These are phyloP conservation scores for Carassius carassius DNA, from an alignment of 2,113 vertebrate species.

Conservation along the genomic window DNA sequence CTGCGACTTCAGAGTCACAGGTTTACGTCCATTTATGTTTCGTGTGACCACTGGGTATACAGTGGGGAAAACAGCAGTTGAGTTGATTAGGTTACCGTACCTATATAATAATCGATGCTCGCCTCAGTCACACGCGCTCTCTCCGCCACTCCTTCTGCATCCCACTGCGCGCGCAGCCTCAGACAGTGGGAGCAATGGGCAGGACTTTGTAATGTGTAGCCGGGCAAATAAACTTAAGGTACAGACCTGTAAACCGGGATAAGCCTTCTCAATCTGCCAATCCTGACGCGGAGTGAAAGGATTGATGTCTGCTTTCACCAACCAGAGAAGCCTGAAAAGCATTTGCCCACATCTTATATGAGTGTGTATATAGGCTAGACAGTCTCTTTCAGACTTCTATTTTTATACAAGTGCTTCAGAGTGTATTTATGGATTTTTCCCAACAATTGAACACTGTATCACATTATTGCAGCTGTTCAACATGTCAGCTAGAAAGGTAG, in stretches of 20 bases:
- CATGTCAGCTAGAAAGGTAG: neutral
- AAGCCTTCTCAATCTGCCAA: constrained; percentile 54
- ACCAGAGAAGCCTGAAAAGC: constrained; percentile 26
- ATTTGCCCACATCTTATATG: constrained; percentile 8
- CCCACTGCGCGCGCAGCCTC: constrained; percentile 54
- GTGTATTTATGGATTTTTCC: constrained; percentile 37
- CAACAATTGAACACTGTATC: constrained; percentile 7
- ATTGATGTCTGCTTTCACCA: constrained; percentile 53
- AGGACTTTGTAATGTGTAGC: constrained; percentile 59
- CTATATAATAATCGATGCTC: constrained; percentile 39
- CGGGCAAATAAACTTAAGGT: constrained; percentile 57
- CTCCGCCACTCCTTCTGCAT: constrained; percentile 60
- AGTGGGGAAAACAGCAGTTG: constrained; percentile 40
- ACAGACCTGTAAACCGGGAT: constrained; percentile 55
- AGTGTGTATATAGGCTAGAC: constrained; percentile 28
- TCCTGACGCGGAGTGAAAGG: constrained; percentile 23
- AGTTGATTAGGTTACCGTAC: constrained; percentile 33
- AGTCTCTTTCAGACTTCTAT: constrained; percentile 46
- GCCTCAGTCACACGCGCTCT: constrained; percentile 49
- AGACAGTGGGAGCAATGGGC: constrained; percentile 58
- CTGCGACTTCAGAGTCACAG: constrained; percentile 48
- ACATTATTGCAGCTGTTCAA: neutral
- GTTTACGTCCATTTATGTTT: constrained; percentile 56
- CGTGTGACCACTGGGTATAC: constrained; percentile 49
- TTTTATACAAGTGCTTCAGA: constrained; percentile 30